Evolutionary conservation across 2,113 vertebrate genomes (phyloP).

Genomic region (Gymnobelideus leadbeateri): DNA sequence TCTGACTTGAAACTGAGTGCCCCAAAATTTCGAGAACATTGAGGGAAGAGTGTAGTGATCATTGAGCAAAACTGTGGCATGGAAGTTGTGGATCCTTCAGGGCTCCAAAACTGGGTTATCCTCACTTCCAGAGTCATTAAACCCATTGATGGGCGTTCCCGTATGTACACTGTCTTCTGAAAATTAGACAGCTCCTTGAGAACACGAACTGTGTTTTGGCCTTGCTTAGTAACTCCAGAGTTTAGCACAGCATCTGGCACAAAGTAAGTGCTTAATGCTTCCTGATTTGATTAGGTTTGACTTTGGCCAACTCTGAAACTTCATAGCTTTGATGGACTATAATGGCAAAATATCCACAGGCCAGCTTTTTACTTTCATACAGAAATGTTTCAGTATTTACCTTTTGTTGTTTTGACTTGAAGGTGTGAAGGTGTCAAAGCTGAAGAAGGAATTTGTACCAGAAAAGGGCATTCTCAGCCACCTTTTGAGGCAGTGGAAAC

Average conservation of each 20-base stretch:
- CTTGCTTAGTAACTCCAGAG: not conserved
- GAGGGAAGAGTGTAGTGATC: not conserved
- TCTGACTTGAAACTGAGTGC: too few relatives aligned
- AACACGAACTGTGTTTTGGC: not conserved
- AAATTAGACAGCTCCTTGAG: not conserved
- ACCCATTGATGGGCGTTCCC: not conserved
- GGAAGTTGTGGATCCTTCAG: not conserved
- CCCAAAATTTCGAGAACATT: not conserved
- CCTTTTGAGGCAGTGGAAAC: constrained; percentile 50
- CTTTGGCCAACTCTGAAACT: constrained; percentile 6
- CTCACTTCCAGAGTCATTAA: not conserved
- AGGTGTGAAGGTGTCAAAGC: constrained; percentile 38
- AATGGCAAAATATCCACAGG: not conserved
- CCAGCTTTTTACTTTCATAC: too few relatives aligned
- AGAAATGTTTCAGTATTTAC: not conserved
- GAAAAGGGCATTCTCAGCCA: constrained; percentile 28
- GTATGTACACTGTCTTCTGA: not conserved
- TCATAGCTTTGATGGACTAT: not conserved
- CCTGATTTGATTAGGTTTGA: not conserved
- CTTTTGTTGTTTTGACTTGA: constrained; percentile 4
- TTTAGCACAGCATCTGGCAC: not conserved
- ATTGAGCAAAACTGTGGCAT: not conserved
- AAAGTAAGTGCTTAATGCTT: not conserved
- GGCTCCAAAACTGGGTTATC: not conserved
- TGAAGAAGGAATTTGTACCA: constrained; percentile 38